phyloP scores from a whole-genome alignment of 1,140 invertebrate genomes.

The Portunus trituberculatus region DNA sequence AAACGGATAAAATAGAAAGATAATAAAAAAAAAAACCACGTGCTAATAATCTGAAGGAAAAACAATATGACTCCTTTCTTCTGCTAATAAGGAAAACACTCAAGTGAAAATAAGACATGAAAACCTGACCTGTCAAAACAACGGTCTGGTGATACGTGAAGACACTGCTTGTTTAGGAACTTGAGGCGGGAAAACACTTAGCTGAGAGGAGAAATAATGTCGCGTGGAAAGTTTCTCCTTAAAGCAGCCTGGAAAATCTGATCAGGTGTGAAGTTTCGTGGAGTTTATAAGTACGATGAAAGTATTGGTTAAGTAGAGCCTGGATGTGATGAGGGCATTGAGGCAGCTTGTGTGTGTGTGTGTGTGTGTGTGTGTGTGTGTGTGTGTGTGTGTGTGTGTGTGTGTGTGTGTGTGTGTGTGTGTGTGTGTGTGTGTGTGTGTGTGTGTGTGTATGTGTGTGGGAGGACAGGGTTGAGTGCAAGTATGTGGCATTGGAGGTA shows the following conservation, averaged over 20 bases:
- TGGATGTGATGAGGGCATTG: background rate
- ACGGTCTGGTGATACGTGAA: background rate
- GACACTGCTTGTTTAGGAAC: background rate
- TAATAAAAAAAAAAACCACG: too few relatives aligned
- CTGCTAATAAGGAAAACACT: too few relatives aligned
- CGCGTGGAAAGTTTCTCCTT: background rate
- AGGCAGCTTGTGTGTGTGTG: background rate
- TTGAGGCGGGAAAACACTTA: background rate
- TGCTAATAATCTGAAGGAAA: too few relatives aligned
- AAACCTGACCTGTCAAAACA: background rate
- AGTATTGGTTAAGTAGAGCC: too few relatives aligned
- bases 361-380: too few relatives aligned
- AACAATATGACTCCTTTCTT: too few relatives aligned
- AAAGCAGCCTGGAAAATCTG: background rate
- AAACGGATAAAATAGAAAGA: too few relatives aligned
- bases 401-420: too few relatives aligned
- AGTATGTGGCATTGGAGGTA: too few relatives aligned
- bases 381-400: background rate
- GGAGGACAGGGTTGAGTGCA: background rate
- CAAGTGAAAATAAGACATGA: background rate
- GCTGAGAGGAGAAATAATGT: background rate
- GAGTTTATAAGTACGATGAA: background rate
- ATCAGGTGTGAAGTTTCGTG: background rate
- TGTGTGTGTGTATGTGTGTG: background rate
- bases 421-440: too few relatives aligned